Percentiles rank a stretch among this genome's conserved stretches.
Conservation (phyloP, 2,888 invertebrate genomes). For the Napeogenes sylphis region DNA sequence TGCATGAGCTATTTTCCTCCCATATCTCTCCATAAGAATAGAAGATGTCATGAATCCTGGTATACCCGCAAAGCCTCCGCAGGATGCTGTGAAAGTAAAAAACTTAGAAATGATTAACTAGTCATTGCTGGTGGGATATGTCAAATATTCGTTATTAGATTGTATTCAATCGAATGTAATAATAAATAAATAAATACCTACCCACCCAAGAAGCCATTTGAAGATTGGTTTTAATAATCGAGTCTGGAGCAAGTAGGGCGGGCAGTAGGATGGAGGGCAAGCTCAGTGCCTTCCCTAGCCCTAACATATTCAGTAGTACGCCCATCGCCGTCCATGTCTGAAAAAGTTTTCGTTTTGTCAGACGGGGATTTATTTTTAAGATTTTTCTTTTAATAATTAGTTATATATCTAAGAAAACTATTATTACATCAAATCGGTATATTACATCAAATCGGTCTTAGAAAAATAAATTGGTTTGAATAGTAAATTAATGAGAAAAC, state of each 20-base stretch:
- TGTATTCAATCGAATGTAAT: too few relatives aligned
- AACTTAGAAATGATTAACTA: not conserved
- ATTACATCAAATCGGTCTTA: too few relatives aligned
- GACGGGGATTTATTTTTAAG: not conserved
- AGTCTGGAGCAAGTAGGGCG: conserved; percentile 39
- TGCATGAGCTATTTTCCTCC: conserved; percentile 42
- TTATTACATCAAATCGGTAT: too few relatives aligned
- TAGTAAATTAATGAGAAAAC: too few relatives aligned
- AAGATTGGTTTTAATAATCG: conserved; percentile 43
- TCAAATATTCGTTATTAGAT: too few relatives aligned
- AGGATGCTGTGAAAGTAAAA: conserved; percentile 43
- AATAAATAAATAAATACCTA: conserved; percentile 28
- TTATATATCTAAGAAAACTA: too few relatives aligned
- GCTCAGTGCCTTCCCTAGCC: conserved; percentile 51
- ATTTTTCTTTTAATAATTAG: not conserved
- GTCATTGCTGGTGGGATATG: too few relatives aligned
- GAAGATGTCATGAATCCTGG: conserved; percentile 45
- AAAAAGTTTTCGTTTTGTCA: conserved; percentile 21
- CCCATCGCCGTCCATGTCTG: conserved; percentile 51
- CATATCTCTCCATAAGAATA: conserved; percentile 46
- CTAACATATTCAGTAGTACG: conserved; percentile 49
- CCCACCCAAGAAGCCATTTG: conserved; percentile 50
- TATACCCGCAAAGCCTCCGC: conserved; percentile 40
- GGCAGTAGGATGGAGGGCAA: conserved; percentile 48
- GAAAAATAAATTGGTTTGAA: too few relatives aligned